Percentiles rank a stretch among this genome's conserved stretches.
Conservation (phyloP, 2,113 vertebrate genomes). For the Pseudorectes ferrugineus region DNA sequence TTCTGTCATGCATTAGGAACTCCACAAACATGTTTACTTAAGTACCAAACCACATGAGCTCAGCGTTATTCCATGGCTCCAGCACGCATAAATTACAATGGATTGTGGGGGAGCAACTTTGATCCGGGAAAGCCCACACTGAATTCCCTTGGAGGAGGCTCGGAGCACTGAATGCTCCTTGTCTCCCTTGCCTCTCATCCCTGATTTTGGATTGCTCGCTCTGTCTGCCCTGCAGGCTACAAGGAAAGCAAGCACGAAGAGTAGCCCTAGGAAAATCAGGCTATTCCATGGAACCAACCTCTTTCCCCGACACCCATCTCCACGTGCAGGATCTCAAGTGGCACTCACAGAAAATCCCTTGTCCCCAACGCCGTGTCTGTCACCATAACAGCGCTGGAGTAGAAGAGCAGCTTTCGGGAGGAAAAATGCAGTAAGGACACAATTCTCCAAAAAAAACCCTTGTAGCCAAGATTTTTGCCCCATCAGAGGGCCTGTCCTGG, state of each 20-base stretch:
- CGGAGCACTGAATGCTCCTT: not conserved
- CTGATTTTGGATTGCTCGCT: not conserved
- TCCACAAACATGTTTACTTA: constrained; percentile 37
- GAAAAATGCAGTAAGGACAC: not conserved
- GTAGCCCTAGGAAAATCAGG: not conserved
- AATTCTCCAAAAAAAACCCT: not conserved
- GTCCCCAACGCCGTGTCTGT: rapidly evolving
- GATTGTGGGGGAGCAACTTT: constrained; percentile 2
- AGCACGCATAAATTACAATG: constrained; percentile 36
- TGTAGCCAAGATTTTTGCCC: not conserved
- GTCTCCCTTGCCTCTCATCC: not conserved
- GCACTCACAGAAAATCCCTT: not conserved
- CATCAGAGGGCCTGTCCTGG: not conserved
- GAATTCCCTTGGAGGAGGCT: not conserved
- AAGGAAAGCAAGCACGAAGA: not conserved
- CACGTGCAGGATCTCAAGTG: not conserved
- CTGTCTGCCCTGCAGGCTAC: not conserved
- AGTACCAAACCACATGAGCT: constrained; percentile 47
- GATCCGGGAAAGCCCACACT: constrained; percentile 17
- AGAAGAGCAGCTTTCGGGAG: not conserved
- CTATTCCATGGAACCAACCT: not conserved
- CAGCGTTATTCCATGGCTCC: constrained; percentile 15
- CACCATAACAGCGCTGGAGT: not conserved
- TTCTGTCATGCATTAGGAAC: constrained; percentile 44
- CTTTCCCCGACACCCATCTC: not conserved